These are phyloP conservation scores for Drosophila paracracens DNA, from an alignment of 2,888 invertebrate genomes.

Conservation along the genomic window DNA sequence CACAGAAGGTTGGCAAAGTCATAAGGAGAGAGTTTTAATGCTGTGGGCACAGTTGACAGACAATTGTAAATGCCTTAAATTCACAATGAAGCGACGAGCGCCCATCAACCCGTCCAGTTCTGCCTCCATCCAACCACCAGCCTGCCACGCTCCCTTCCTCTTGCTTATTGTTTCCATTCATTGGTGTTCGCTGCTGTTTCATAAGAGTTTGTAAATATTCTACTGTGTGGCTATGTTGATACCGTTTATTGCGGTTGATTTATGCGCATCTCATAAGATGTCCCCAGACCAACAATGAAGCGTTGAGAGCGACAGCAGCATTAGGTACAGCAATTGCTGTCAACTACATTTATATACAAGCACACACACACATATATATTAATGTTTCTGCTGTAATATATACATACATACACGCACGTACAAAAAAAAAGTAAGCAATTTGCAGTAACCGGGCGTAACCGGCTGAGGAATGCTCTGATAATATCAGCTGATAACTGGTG, in stretches of 20 bases:
- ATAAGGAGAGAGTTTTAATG: not conserved
- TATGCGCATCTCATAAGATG: constrained; percentile 55
- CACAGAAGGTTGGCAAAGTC: not conserved
- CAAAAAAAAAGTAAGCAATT: not conserved
- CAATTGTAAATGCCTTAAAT: constrained; percentile 55
- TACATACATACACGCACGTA: not conserved
- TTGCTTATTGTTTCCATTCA: constrained; percentile 19
- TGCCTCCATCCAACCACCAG: not conserved
- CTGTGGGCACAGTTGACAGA: constrained; percentile 32
- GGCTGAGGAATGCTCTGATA: not conserved
- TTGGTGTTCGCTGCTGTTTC: constrained; percentile 13
- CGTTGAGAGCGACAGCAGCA: constrained; percentile 49
- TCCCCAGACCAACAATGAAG: constrained; percentile 32
- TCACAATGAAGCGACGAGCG: constrained; percentile 35
- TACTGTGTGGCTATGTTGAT: constrained; percentile 59
- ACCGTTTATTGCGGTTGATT: constrained; percentile 71
- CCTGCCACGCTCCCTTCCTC: too few relatives aligned
- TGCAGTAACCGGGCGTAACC: not conserved
- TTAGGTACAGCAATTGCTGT: constrained; percentile 37
- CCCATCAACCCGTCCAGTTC: constrained; percentile 20
- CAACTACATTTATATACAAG: constrained; percentile 29
- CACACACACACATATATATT: constrained; percentile 6
- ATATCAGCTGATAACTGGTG: not conserved
- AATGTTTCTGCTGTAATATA: not conserved
- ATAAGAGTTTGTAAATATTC: constrained; percentile 67